Base-by-base conservation (phyloP, 2,888 invertebrate genomes). In the Hyposoter dolosus region DNA sequence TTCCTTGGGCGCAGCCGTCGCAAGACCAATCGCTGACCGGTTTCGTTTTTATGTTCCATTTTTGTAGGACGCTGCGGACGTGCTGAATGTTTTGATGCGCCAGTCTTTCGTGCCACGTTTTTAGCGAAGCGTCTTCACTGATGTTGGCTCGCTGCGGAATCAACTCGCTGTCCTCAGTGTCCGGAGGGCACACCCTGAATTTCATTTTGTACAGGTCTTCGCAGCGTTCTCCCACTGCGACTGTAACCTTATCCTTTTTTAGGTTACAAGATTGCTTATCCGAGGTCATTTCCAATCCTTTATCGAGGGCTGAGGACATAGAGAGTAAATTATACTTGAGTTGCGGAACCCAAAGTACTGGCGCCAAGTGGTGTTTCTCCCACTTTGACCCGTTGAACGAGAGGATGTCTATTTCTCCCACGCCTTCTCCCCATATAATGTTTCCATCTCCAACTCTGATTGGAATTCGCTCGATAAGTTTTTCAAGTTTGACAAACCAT, bases 311-410 rank as follows among this genome's bases (percentile, higher is more conserved):
- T 47, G 82, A 32, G 1, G 82, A 66, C 35, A 66, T 23, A 1
- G 84, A 87, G 9, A 68, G 75, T 32, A 87, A 56, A 50, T 89
- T 89, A 32, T 50, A 85, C 43, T 71, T 83, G 0, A 89, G 10
- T 7, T 83, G 28, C 32, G 88, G 87, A 4, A 88, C 83, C 28
- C 77, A 83, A 0, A 86, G 19, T 0, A 88, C 89, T 0, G 66
- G 53, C 1, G 32, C 17, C 3, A 89, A 19, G 23, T 87, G 71
- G 50, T 85, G 88, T 9, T 83, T 66, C 1, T 63, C 74, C 89
- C 87, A 89, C 12, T 50, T 80, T 2, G 56, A 10, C 12, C 89
- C 89, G 69, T 89, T 72, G 32, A 74, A 87, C 5, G 88, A 87
- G 0, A 71, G 23, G 0, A 90, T 76, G 10, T 89, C 83, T 6